These are phyloP conservation scores for Clarias fuscus DNA, from an alignment of 2,797 vertebrate species.

Conservation along the genomic window DNA sequence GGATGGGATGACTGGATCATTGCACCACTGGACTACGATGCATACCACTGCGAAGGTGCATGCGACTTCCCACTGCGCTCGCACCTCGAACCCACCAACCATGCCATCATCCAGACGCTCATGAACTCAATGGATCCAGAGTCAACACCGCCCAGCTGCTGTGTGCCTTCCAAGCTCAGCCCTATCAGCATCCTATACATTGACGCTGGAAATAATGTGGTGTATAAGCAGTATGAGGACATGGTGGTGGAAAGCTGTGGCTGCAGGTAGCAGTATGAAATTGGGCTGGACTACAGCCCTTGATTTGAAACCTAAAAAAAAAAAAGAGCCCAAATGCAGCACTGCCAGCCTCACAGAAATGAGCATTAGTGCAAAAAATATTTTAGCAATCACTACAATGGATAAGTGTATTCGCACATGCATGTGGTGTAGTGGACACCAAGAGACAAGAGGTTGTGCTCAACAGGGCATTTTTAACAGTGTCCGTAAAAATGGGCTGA, in stretches of 20 bases:
- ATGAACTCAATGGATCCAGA: conserved; percentile 88
- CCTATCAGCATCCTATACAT: conserved; percentile 89
- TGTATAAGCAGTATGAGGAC: conserved; percentile 89
- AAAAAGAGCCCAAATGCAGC: conserved; percentile 25
- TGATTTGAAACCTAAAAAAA: conserved; percentile 26
- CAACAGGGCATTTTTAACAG: conserved; percentile 36
- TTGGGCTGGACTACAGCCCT: conserved; percentile 48
- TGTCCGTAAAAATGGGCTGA: conserved; percentile 30
- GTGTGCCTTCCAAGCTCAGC: conserved; percentile 84
- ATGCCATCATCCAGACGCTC: conserved; percentile 87
- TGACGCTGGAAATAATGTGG: conserved; percentile 86
- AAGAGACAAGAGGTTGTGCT: conserved; percentile 9
- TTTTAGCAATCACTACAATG: conserved; percentile 34
- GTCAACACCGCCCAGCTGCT: conserved; percentile 83
- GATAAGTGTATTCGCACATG: conserved; percentile 37
- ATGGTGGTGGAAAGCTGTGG: conserved; percentile 88
- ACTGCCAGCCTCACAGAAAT: conserved; percentile 34
- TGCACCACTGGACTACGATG: conserved; percentile 85
- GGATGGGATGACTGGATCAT: conserved; percentile 91
- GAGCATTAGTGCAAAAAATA: conserved; percentile 41
- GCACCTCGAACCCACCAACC: conserved; percentile 86
- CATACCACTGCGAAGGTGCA: conserved; percentile 82
- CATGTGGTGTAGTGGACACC: conserved; percentile 25
- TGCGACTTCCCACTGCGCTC: conserved; percentile 86
- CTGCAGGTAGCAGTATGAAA: conserved; percentile 80